Base-by-base conservation (phyloP, 2,797 vertebrate species). In the Eutrigla gurnardus region DNA sequence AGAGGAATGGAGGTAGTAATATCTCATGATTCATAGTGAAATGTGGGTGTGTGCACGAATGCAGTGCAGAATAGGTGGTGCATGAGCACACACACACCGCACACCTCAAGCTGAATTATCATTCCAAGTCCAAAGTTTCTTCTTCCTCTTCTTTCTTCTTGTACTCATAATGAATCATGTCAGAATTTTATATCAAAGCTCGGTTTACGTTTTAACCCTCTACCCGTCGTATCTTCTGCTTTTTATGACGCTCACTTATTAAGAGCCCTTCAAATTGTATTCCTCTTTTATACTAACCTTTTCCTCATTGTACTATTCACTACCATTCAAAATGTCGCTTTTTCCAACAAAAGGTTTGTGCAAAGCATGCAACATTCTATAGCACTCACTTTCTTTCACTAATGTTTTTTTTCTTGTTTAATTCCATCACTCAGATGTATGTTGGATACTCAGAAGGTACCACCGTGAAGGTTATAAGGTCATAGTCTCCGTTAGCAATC, bases 101-200 rank as follows among this genome's bases (percentile, higher is more conserved):
- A 45, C 14, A 77, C 61, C 62, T 83, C 70, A 53, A 69, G 73
- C 40, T 64, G 57, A 71, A 81, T 86, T 40, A 81, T 59, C 49
- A 53, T 72, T 59, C 59, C 39, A 50, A 77, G 43, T 78, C 60
- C 46, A 36, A 4, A 4, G 62, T 45, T 59, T 37, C 33, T 36
- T 32, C 39, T 54, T 63, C 5, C 33, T 43, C 18, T 47, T 47
- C 52, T 62, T 35, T 66, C 71, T 72, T 81, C 71, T 75, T 83
- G 64, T 6, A 84, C 80, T 78, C 78, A 75, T 88, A 80, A 87
- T 73, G 33, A 42, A 37, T 57, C 62, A 5, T 65, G 75, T 81
- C 66, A 72, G 63, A 82, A 43, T 83, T 78, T 77, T 10, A 57
- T 72, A 83, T 65, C 10, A 1, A 39, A 15, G 5, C 64, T 67